Evolutionary conservation across 2,113 vertebrate genomes (phyloP).

Genomic region (Cinclus cinclus): DNA sequence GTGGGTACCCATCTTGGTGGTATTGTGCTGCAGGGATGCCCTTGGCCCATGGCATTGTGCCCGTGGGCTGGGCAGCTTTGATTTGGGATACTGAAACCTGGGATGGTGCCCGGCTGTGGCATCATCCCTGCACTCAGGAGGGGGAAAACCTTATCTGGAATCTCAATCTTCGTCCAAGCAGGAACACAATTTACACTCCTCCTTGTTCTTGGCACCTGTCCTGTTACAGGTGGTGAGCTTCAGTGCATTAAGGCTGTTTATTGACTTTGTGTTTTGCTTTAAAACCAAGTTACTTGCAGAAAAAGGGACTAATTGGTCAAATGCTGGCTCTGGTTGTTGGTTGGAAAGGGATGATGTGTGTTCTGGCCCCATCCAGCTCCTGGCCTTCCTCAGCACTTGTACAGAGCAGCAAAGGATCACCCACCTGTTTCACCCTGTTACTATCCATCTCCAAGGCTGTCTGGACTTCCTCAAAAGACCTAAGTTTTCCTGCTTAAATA

Average conservation of each 20-base stretch:
- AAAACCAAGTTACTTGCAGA: neutral
- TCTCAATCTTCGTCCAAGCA: neutral
- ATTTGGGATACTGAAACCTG: neutral
- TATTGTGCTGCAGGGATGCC: rapidly evolving
- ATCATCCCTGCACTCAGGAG: neutral
- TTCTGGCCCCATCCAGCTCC: neutral
- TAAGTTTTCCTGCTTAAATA: neutral
- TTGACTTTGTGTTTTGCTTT: rapidly evolving
- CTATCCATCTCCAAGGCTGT: neutral
- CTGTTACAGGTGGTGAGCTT: neutral
- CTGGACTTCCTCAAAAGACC: neutral
- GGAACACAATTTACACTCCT: neutral
- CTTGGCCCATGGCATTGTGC: neutral
- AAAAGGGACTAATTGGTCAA: neutral
- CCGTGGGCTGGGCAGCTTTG: neutral
- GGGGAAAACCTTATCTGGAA: neutral
- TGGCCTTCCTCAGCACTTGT: neutral
- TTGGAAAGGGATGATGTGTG: neutral
- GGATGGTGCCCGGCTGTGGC: neutral
- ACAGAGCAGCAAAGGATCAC: neutral
- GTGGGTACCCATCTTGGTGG: neutral
- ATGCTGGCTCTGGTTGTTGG: neutral
- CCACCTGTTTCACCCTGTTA: neutral
- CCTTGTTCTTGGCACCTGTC: neutral
- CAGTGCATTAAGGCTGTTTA: neutral